A percentile compares a stretch with the other conserved stretches of the same genome.
Conservation (phyloP, 2,113 vertebrate species). For the Seriola quinqueradiata region DNA sequence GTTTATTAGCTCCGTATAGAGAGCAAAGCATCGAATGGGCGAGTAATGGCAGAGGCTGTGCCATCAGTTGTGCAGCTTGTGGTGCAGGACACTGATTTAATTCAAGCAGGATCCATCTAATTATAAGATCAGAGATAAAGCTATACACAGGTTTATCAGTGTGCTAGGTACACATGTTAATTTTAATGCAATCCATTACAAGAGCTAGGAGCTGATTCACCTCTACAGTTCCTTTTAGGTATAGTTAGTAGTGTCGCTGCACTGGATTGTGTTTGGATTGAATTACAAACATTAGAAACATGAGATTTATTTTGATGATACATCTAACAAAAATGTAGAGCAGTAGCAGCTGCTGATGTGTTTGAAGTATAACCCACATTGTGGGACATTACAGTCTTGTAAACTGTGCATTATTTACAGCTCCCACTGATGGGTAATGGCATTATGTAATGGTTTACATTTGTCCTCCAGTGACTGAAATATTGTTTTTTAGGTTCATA, state of each 20-base stretch:
- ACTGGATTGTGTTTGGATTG: background rate
- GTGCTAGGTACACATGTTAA: background rate
- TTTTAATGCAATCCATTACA: background rate
- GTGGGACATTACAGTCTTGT: slow-evolving; percentile 8
- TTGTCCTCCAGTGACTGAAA: slow-evolving; percentile 21
- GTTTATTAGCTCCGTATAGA: slow-evolving; percentile 1
- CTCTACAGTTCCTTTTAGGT: background rate
- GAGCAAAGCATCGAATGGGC: background rate
- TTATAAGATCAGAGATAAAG: slow-evolving; percentile 21
- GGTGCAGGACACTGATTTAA: slow-evolving; percentile 16
- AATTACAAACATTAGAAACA: background rate
- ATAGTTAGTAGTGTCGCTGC: background rate
- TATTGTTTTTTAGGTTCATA: slow-evolving; percentile 4
- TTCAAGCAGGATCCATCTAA: background rate
- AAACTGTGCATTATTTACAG: slow-evolving; percentile 57
- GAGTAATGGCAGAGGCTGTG: background rate
- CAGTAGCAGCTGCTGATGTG: slow-evolving; percentile 17
- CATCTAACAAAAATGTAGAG: slow-evolving; percentile 15
- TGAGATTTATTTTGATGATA: background rate
- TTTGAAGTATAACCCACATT: slow-evolving; percentile 37
- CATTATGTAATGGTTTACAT: slow-evolving; percentile 28
- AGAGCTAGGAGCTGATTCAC: background rate
- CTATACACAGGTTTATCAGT: background rate
- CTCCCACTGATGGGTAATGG: slow-evolving; percentile 15
- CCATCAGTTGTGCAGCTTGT: slow-evolving; percentile 2